These are phyloP conservation scores for Laupala kohalensis DNA, from an alignment of 1,140 invertebrate species.

Conservation along the genomic window DNA sequence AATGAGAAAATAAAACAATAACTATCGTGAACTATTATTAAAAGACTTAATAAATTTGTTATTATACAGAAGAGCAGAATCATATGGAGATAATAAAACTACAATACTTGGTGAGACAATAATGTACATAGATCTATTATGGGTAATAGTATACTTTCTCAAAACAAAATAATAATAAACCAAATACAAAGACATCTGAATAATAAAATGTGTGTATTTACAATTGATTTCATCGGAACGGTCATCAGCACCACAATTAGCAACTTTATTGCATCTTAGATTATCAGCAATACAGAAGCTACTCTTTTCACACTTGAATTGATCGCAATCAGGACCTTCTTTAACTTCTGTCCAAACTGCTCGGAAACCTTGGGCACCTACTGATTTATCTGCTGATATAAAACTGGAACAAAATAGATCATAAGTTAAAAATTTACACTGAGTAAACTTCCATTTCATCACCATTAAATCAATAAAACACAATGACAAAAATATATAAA, in stretches of 20 bases:
- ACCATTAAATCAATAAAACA: not conserved
- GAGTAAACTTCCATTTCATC: not conserved
- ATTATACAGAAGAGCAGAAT: too few species aligned
- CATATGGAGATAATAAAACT: too few species aligned
- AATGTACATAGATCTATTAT: too few species aligned
- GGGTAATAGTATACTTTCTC: too few species aligned
- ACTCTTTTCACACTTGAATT: slow-evolving; percentile 50
- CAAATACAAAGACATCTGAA: not conserved
- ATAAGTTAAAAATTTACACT: not conserved
- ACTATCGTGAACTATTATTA: too few species aligned
- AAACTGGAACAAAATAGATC: slow-evolving; percentile 41
- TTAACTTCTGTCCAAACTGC: slow-evolving; percentile 80
- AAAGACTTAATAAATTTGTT: too few species aligned
- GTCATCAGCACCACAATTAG: slow-evolving; percentile 69
- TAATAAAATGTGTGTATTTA: slow-evolving; percentile 40
- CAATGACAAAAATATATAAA: not conserved
- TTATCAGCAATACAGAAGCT: slow-evolving; percentile 68
- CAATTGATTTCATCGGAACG: slow-evolving; percentile 68
- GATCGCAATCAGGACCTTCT: slow-evolving; percentile 35
- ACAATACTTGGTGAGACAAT: too few species aligned
- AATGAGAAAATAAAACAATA: too few species aligned
- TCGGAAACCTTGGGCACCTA: slow-evolving; percentile 68
- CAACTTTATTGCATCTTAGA: slow-evolving; percentile 60
- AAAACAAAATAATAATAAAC: too few species aligned
- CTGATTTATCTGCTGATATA: slow-evolving; percentile 69